These are phyloP conservation scores for Sebastes diaconus DNA, from an alignment of 2,797 vertebrate species.

Conservation along the genomic window DNA sequence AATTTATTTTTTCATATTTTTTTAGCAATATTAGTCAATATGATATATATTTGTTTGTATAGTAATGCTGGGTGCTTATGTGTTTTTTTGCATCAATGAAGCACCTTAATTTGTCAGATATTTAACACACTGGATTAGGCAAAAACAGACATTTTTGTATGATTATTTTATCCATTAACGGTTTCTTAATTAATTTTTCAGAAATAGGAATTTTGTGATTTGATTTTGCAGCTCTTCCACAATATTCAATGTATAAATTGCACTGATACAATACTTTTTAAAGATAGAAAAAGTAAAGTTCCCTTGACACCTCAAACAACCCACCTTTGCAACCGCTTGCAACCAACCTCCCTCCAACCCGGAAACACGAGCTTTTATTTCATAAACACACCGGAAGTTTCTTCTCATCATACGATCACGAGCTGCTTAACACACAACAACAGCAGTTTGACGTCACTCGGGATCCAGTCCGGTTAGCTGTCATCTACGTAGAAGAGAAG, in stretches of 20 bases:
- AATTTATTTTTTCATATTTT: neutral
- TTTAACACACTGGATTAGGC: neutral
- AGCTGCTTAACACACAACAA: neutral
- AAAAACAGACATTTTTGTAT: neutral
- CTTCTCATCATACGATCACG: rapidly evolving
- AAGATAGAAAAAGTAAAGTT: neutral
- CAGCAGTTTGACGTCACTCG: slow-evolving; percentile 55
- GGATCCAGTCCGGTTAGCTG: slow-evolving; percentile 36
- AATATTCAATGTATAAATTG: neutral
- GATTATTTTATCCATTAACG: neutral
- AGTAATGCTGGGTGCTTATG: neutral
- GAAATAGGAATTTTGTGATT: neutral
- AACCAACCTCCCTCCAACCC: neutral
- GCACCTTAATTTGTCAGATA: neutral
- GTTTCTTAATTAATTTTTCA: neutral
- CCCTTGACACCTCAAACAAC: neutral
- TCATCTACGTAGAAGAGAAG: slow-evolving; percentile 46
- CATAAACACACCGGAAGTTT: slow-evolving; percentile 11
- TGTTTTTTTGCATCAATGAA: neutral
- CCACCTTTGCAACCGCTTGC: neutral
- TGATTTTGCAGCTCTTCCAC: neutral
- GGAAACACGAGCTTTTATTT: slow-evolving; percentile 42
- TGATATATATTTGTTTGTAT: neutral
- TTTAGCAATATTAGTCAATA: neutral
- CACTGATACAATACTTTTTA: neutral